Percentiles rank a stretch among this genome's conserved stretches.
Conservation (phyloP, 2,888 invertebrate species). For the Meandrusa payeni region DNA sequence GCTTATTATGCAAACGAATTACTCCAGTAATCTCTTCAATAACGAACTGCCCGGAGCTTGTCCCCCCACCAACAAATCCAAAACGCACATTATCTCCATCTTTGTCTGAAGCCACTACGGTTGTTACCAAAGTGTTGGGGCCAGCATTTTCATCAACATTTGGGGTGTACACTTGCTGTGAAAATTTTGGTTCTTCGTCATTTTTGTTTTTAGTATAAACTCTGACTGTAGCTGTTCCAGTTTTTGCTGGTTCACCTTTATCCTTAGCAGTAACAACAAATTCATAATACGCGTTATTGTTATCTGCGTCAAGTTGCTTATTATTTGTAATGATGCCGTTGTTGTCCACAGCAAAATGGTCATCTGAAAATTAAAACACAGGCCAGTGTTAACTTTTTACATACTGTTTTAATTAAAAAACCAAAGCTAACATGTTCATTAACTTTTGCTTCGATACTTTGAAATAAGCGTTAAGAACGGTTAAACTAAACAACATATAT, state of each 20-base stretch:
- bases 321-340: constrained; percentile 96
- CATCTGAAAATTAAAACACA: constrained; percentile 81
- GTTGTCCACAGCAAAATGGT: constrained; percentile 96
- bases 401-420: too few species aligned
- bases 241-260: constrained; percentile 95
- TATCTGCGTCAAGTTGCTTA: constrained; percentile 96
- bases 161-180: constrained; percentile 97
- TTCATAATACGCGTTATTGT: constrained; percentile 97
- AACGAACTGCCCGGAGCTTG: constrained; percentile 94
- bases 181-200: constrained; percentile 98
- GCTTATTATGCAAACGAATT: constrained; percentile 92
- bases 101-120: constrained; percentile 97
- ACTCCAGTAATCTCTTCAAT: constrained; percentile 98
- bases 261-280: constrained; percentile 96
- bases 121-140: constrained; percentile 96
- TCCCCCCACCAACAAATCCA: constrained; percentile 94
- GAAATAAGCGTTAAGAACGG: too few species aligned
- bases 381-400: background rate
- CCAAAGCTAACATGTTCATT: too few species aligned
- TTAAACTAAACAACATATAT: too few species aligned
- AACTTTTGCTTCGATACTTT: too few species aligned
- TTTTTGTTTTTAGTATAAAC: constrained; percentile 99
- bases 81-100: constrained; percentile 98
- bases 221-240: constrained; percentile 95
- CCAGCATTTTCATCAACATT: constrained; percentile 98